Conservation (phyloP, 2,113 vertebrate species). For the Aythya baeri region DNA sequence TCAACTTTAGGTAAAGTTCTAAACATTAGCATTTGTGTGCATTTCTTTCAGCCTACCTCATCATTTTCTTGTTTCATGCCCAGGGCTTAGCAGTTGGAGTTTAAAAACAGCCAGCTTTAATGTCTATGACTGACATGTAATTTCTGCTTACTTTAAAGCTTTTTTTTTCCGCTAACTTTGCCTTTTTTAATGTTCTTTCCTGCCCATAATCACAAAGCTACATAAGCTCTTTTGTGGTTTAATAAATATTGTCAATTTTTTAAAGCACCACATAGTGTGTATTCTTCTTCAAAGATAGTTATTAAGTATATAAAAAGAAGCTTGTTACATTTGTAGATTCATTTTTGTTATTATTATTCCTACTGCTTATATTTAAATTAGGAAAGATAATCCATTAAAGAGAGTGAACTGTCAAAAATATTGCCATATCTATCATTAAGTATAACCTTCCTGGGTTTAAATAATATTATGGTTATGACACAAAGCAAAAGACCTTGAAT, state of each 20-base stretch:
- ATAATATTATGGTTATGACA: constrained; percentile 37
- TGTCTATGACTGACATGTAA: constrained; percentile 75
- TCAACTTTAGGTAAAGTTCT: constrained; percentile 68
- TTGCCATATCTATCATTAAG: constrained; percentile 61
- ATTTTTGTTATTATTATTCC: constrained; percentile 54
- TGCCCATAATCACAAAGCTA: constrained; percentile 71
- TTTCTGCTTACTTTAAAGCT: constrained; percentile 76
- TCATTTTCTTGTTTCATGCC: constrained; percentile 77
- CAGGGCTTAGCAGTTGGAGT: constrained; percentile 73
- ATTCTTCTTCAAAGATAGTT: constrained; percentile 64
- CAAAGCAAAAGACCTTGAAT: constrained; percentile 48
- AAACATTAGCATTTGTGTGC: constrained; percentile 68
- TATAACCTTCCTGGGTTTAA: constrained; percentile 56
- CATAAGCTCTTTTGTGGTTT: constrained; percentile 72
- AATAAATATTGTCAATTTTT: constrained; percentile 75
- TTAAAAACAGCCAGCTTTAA: constrained; percentile 78
- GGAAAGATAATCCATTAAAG: constrained; percentile 66
- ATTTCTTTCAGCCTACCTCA: constrained; percentile 74
- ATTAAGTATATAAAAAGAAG: constrained; percentile 37
- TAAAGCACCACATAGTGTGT: constrained; percentile 25
- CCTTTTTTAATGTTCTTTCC: constrained; percentile 70
- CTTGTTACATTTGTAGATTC: constrained; percentile 43
- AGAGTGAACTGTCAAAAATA: constrained; percentile 55
- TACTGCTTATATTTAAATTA: constrained; percentile 53
- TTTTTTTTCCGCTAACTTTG: constrained; percentile 67